These are phyloP conservation scores for Notolabrus celidotus DNA, from an alignment of 2,797 vertebrate genomes.

Conservation along the genomic window DNA sequence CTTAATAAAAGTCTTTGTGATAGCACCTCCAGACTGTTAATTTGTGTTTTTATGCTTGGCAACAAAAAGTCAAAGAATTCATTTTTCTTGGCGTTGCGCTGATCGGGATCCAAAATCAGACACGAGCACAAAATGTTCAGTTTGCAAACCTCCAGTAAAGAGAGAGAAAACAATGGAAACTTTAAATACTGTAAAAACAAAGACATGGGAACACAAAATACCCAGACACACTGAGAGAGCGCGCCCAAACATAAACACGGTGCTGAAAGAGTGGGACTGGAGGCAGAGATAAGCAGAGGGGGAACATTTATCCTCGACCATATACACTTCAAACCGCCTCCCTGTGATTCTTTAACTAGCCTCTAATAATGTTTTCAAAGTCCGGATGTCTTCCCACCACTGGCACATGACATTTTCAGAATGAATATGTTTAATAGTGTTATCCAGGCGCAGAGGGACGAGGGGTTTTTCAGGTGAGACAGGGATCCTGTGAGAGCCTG, in stretches of 20 bases:
- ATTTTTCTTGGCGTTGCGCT: not conserved
- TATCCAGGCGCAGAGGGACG: slow-evolving; percentile 3
- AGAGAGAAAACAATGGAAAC: slow-evolving; percentile 1
- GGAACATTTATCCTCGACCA: slow-evolving; percentile 17
- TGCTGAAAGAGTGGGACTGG: slow-evolving; percentile 6
- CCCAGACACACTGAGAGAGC: slow-evolving; percentile 19
- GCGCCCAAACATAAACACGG: slow-evolving; percentile 18
- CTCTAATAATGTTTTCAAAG: slow-evolving; percentile 11
- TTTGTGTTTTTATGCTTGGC: not conserved
- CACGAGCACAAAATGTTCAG: slow-evolving; percentile 6
- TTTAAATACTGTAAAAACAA: slow-evolving; percentile 22
- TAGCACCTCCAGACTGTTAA: not conserved
- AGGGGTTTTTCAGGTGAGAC: slow-evolving; percentile 6
- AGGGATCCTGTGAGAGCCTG: slow-evolving; percentile 11
- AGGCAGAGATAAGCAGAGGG: slow-evolving; percentile 10
- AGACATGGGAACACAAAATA: slow-evolving; percentile 23
- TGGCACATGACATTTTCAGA: slow-evolving; percentile 20
- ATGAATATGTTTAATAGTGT: slow-evolving; percentile 14
- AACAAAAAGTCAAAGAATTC: not conserved
- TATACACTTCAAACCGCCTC: slow-evolving; percentile 14
- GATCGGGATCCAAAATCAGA: slow-evolving; percentile 3
- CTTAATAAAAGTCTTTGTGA: no score
- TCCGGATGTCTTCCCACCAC: slow-evolving; percentile 19
- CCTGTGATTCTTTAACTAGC: not conserved
- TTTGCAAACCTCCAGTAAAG: slow-evolving; percentile 31